Percentiles rank a stretch among this genome's conserved stretches.
Conservation (phyloP, 2,113 vertebrate species). For the Leucoraja erinaceus region DNA sequence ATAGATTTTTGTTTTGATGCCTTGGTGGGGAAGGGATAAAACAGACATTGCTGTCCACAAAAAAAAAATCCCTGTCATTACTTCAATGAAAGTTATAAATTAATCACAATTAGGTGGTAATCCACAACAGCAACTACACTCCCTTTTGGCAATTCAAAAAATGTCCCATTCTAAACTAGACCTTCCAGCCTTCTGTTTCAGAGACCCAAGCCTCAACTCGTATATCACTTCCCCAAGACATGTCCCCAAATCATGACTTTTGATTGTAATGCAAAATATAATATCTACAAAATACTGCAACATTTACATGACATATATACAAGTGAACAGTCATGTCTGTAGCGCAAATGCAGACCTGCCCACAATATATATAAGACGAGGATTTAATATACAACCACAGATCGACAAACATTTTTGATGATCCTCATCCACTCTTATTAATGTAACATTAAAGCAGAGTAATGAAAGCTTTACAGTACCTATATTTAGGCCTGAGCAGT, state of each 20-base stretch:
- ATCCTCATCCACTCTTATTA: not conserved
- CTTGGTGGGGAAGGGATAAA: not conserved
- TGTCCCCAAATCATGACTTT: not conserved
- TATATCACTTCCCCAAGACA: not conserved
- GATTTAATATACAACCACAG: not conserved
- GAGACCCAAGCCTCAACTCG: not conserved
- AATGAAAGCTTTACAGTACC: not conserved
- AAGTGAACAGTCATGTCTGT: too few relatives aligned
- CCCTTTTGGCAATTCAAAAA: not conserved
- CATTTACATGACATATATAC: slow-evolving; percentile 3
- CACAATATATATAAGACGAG: not conserved
- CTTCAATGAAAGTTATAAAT: not conserved
- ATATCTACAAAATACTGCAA: not conserved
- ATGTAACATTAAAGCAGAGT: not conserved
- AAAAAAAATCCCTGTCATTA: not conserved
- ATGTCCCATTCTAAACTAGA: not conserved
- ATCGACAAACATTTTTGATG: not conserved
- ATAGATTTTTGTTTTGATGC: not conserved
- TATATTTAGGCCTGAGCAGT: not conserved
- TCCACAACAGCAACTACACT: not conserved
- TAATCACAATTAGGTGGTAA: not conserved
- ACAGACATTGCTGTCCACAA: not conserved
- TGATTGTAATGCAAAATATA: not conserved
- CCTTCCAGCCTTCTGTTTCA: not conserved
- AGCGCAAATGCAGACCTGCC: not conserved